Conservation (phyloP, 1,140 invertebrate species). For the Drosophila leontia region DNA sequence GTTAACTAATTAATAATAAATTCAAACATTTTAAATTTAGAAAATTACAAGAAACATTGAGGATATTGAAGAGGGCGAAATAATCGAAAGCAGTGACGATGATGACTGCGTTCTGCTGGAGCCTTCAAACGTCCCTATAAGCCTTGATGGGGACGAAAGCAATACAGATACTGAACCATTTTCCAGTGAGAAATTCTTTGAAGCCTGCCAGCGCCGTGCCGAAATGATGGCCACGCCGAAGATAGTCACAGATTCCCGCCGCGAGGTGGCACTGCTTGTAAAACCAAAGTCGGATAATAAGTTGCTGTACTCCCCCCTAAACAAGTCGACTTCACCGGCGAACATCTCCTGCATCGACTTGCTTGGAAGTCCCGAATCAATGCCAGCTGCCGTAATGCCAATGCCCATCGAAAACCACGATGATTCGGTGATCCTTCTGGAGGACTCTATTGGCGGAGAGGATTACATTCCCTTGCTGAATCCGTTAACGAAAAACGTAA, state of each 20-base stretch:
- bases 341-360: constrained; percentile 26
- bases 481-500: not conserved
- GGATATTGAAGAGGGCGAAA: constrained; percentile 49
- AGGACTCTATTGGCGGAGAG: constrained; percentile 11
- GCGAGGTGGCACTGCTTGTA: not conserved
- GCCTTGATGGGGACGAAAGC: constrained; percentile 11
- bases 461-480: constrained; percentile 62
- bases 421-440: constrained; percentile 63
- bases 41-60: not conserved
- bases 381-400: not conserved
- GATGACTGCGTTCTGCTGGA: constrained; percentile 57
- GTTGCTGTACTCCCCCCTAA: constrained; percentile 19
- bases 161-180: not conserved
- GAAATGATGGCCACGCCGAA: not conserved
- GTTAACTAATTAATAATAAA: not conserved
- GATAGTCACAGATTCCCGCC: constrained; percentile 1
- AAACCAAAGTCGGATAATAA: not conserved
- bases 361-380: constrained; percentile 21
- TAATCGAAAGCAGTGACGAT: constrained; percentile 61
- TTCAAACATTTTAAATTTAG: not conserved
- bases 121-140: not conserved
- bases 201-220: constrained; percentile 6
- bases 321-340: not conserved
- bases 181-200: constrained; percentile 3
- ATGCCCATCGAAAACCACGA: not conserved